Evolutionary conservation across 2,113 vertebrate species (phyloP), one percentile per base, ranked within the genome.

Genomic region (Rattus norvegicus): DNA sequence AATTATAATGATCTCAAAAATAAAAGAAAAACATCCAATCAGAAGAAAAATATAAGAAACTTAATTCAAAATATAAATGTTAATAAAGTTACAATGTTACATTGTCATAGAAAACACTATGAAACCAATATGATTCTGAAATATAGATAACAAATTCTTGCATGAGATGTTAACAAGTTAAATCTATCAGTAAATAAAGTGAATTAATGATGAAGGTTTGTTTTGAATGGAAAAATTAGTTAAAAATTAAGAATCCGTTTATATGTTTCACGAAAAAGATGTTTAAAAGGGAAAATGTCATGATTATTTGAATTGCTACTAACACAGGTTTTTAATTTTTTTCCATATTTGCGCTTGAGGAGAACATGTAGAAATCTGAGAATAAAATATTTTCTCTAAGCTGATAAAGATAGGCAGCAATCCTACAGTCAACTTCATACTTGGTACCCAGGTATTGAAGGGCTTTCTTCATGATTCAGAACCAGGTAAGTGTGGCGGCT

Each of bases 371-470:
- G 67, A 89, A 95, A 92, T 52, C 36, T 67, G 85, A 77, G 67
- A 90, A 90, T 89, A 87, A 77, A 93, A 92, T 56, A 61, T 88
- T 84, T 96, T 90, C n/a, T 90, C 93, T 96, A 59, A 84, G 19
- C 43, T 70, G 49, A 14, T 92, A 85, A 75, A 14, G 1, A 3
- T 52, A n/a, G n/a, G 36, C 4, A 77, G 26, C 22, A 88, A 2
- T 91, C 88, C 39, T 56, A 47, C 2, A 86, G 59, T n/a, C 83
- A 86, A 20, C 65, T 33, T 92, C 30, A 88, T 28, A 70, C 63
- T 88, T 79, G 33, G 8, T 85, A 63, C 49, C 54, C n/a, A 94
- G 39, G 47, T 76, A 67, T 10, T 89, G 59, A 97, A 88, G 59
- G 33, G 63, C 72, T 92, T 47, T 59, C 14, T 90, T 87, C 89